phyloP scores from a whole-genome alignment of 2,888 invertebrate genomes.

The Tipula lateralis region DNA sequence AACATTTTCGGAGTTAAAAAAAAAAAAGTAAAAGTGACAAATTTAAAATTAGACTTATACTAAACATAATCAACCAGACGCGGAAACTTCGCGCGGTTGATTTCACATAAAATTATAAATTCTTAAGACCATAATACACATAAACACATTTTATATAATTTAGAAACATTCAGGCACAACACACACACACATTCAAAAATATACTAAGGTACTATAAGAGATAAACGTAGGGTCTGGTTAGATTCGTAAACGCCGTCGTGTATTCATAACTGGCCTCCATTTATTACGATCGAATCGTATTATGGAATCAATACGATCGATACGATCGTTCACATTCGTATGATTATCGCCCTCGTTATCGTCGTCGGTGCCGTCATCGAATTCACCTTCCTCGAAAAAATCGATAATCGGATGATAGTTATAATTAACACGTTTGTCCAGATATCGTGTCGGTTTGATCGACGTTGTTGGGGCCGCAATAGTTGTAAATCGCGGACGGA shows the following conservation, averaged over 20 bases:
- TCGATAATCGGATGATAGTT: constrained; percentile 80
- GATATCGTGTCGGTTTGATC: constrained; percentile 34
- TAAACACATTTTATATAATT: background rate
- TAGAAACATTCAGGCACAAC: background rate
- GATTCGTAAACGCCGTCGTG: background rate
- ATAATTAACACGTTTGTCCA: constrained; percentile 63
- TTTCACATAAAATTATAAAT: background rate
- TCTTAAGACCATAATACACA: background rate
- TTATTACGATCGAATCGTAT: background rate
- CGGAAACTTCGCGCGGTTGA: background rate
- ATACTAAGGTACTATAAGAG: background rate
- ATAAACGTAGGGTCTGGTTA: background rate
- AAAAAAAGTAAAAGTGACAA: background rate
- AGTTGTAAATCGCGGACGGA: background rate
- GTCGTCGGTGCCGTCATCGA: constrained; percentile 38
- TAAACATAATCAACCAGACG: background rate
- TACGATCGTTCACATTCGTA: background rate
- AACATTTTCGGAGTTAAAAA: background rate
- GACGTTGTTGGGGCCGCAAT: constrained; percentile 31
- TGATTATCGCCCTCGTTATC: constrained; percentile 36
- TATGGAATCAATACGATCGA: background rate
- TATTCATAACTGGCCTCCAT: background rate
- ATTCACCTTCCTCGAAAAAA: constrained; percentile 57
- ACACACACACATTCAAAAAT: background rate
- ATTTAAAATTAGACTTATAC: background rate